Base-by-base conservation (phyloP, 1,140 invertebrate genomes). In the Onthophagus taurus region DNA sequence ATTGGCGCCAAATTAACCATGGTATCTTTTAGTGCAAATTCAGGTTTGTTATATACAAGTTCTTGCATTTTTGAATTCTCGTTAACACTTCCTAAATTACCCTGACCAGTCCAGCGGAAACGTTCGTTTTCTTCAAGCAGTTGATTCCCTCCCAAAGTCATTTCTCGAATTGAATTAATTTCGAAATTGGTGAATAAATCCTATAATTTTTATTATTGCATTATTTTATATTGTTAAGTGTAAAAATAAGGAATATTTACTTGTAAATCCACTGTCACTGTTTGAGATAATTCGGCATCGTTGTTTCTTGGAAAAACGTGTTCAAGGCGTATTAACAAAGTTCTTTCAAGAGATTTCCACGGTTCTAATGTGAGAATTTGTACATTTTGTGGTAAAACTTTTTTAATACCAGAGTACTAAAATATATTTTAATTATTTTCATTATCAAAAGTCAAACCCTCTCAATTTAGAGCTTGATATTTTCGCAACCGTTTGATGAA, bases 321-420 rank as follows among this genome's bases (percentile, higher is more conserved):
- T 56, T 80, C 79, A 4, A 80, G 57, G 17, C 79, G 59, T 9
- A 88, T 48, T 12, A 88, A 61, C 13, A 78, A 45, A 3, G 60
- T 61, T 2, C 52, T 54, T 11, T 67, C 64, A 11, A 3, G 23
- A 12, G 14, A 34, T 68, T 67, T 16, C 71, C 78, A 78, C 26
- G 77, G 74, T 55, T 85, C 81, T 17, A 86, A 54, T 8, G 83
- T 85, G 19, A 88, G 57, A 19, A 89, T 59, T 49, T 83, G 67
- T n/a, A 80, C 65, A 55, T 77, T 73, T 16, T 51, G 20, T 6
- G 78, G 76, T 12, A 81, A 57, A n/a, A 12, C 17, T 11, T 13
- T 31, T 8, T 14, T 41, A 8, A 50, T 14, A 14, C 35, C 45
- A 17, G 33, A 17, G 33, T 26, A 50, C 49, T 50, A 24, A 13